These are phyloP conservation scores for Nasalis larvatus DNA, from an alignment of 2,113 vertebrate genomes.

Conservation along the genomic window DNA sequence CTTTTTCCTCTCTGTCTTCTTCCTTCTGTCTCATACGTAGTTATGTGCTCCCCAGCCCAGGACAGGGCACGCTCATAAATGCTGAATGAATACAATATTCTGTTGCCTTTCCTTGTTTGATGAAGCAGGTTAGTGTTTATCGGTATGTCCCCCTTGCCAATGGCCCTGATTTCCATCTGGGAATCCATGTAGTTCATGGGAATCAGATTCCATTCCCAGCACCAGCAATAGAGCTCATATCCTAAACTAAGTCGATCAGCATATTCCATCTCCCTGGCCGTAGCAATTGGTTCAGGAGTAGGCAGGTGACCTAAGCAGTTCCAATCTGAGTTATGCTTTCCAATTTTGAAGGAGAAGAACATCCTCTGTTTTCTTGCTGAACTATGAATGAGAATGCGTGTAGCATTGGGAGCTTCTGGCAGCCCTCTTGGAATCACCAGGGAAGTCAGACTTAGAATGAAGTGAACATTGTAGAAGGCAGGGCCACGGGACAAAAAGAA, in stretches of 20 bases:
- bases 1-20: not conserved
- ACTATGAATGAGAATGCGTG: not conserved
- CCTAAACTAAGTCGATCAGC: not conserved
- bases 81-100: not conserved
- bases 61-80: not conserved
- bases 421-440: not conserved
- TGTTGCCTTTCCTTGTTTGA: not conserved
- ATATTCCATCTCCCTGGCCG: not conserved
- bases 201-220: not conserved
- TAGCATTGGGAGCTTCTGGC: not conserved
- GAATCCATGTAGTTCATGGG: not conserved
- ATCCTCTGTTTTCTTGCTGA: slow-evolving; percentile 21
- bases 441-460: slow-evolving; percentile 42
- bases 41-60: not conserved
- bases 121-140: not conserved
- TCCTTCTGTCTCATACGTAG: not conserved
- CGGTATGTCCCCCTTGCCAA: not conserved
- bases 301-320: not conserved
- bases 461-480: slow-evolving; percentile 22
- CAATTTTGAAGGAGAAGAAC: slow-evolving; percentile 19
- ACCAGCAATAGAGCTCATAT: not conserved
- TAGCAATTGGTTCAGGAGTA: not conserved
- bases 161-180: not conserved
- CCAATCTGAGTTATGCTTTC: not conserved
- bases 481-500: slow-evolving; percentile 6